phyloP scores from a whole-genome alignment of 2,888 invertebrate genomes.

The Syrista parreyssii region DNA sequence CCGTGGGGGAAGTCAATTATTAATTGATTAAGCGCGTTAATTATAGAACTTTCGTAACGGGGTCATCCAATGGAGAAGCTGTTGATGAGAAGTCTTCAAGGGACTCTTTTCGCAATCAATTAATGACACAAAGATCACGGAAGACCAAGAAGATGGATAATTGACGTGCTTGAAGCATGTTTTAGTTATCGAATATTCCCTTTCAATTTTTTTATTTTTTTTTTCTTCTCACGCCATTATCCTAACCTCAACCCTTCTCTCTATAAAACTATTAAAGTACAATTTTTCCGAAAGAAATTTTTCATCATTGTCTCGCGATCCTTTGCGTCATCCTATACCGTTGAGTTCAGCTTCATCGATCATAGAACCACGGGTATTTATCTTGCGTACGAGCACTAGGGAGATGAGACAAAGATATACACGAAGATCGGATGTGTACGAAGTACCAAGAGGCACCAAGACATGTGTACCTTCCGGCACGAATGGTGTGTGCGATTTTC shows the following conservation, averaged over 20 bases:
- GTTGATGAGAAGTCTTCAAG: neutral
- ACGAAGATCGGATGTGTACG: neutral
- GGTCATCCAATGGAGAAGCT: neutral
- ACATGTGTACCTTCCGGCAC: neutral
- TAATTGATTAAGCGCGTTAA: conserved; percentile 3
- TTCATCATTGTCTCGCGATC: neutral
- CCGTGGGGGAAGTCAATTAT: neutral
- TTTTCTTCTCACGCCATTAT: neutral
- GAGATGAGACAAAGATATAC: neutral
- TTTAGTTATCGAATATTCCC: neutral
- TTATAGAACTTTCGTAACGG: neutral
- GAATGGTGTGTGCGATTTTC: neutral
- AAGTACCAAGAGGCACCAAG: neutral
- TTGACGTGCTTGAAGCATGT: neutral
- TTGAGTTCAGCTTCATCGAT: neutral
- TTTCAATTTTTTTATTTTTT: neutral
- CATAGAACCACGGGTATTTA: neutral
- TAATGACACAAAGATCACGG: neutral
- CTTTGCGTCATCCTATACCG: neutral
- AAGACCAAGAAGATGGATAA: neutral
- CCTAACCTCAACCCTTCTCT: neutral
- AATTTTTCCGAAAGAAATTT: neutral
- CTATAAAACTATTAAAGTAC: neutral
- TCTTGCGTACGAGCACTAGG: neutral
- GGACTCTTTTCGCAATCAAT: conserved; percentile 3